Percentiles rank a stretch among this genome's conserved stretches.
Evolutionary conservation across 2,113 vertebrate species (phyloP).

Genomic region (Uria aalge): DNA sequence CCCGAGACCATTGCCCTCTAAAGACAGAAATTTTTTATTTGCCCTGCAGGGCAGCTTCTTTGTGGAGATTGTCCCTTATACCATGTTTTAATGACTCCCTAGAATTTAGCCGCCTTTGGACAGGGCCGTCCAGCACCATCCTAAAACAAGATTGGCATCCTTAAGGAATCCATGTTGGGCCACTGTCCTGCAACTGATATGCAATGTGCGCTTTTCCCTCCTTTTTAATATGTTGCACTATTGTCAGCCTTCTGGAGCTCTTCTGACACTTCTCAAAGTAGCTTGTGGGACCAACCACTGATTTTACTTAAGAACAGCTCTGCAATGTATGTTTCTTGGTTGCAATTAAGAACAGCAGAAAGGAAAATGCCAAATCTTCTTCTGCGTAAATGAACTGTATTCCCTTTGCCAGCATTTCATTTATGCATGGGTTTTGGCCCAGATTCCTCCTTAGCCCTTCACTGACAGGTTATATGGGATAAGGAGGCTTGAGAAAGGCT

Average conservation of each 20-base stretch:
- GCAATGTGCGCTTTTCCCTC: neutral
- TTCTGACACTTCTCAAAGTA: neutral
- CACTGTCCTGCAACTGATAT: neutral
- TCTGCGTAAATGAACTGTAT: neutral
- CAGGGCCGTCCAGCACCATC: neutral
- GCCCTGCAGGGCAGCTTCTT: neutral
- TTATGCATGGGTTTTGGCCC: neutral
- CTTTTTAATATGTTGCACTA: neutral
- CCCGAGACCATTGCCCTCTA: accelerated
- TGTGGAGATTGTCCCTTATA: neutral
- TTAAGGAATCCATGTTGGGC: neutral
- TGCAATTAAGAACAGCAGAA: neutral
- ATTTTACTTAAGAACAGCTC: neutral
- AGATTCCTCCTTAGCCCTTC: neutral
- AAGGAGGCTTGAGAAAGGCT: neutral
- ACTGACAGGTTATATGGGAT: neutral
- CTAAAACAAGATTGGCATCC: neutral
- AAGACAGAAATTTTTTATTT: neutral
- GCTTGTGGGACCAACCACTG: neutral
- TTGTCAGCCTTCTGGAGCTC: neutral
- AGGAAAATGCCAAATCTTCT: neutral
- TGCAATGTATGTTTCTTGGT: neutral
- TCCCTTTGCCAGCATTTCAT: neutral
- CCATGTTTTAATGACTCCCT: neutral
- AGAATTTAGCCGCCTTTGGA: neutral